Evolutionary conservation across 2,888 invertebrate genomes (phyloP), one percentile per base, ranked within the genome.

Genomic region (Podotricha telesiphe): DNA sequence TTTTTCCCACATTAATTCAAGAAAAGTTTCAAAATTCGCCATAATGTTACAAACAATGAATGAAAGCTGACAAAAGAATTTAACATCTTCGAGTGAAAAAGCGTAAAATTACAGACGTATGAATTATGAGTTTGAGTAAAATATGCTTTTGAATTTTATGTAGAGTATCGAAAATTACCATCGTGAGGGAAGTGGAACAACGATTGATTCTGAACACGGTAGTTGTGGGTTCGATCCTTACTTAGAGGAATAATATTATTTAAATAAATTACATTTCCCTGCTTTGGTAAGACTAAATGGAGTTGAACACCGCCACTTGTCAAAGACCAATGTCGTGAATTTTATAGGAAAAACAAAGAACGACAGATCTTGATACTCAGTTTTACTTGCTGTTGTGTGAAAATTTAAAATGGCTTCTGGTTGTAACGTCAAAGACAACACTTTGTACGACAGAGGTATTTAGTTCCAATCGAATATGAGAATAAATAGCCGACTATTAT

Each of bases 81-180:
- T 42, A 42, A 59, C 22, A 22, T 42, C 42, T 59, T 22, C 42
- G 5, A 10, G 42, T 15, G 42, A 20, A 45, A 19, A 22, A 22
- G 58, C 58, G 42, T 59, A 20, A 59, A 59, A 59, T 59, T 45
- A 15, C 42, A 59, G 15, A 45, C 42, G 58, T 42, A 42, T 42
- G 58, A 22, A 59, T 42, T 59, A 42, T 59, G 15, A n/a, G 42
- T 22, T 42, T 7, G 5, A 59, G 58, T 59, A 5, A n/a, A 42
- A 22, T 59, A 42, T 59, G 42, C 58, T 59, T 59, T 59, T 45
- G 42, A 42, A 22, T 58, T 42, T 42, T 59, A 59, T 42, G 34
- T 53, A 34, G 34, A 53, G 28, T 34, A 34, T 34, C 34, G 4
- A 17, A 53, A 53, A 53, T 53, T 34, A n/a, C 34, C 28, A 28